These are phyloP conservation scores for Drosophila willistoni DNA, from an alignment of 1,140 invertebrate genomes.

Conservation along the genomic window DNA sequence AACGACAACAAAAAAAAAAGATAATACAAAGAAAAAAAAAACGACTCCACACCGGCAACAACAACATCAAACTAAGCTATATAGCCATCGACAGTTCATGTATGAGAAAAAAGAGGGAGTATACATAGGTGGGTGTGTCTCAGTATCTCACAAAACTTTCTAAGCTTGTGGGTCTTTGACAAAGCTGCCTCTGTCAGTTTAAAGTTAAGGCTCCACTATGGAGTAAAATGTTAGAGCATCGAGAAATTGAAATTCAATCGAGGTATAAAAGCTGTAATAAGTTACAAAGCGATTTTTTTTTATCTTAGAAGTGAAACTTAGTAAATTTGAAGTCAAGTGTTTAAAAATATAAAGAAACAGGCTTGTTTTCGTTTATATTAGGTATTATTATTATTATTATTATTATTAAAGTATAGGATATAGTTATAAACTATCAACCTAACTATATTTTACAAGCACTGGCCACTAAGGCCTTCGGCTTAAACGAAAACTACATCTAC, in stretches of 20 bases:
- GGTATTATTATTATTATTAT: too few species aligned
- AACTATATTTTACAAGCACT: too few species aligned
- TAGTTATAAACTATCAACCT: too few species aligned
- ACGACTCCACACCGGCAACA: neutral
- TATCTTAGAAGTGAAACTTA: too few species aligned
- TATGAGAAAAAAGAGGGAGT: conserved; percentile 35
- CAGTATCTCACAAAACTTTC: conserved; percentile 21
- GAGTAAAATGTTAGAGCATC: neutral
- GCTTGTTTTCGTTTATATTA: too few species aligned
- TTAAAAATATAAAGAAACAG: too few species aligned
- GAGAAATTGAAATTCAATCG: neutral
- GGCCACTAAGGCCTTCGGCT: too few species aligned
- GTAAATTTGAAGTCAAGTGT: too few species aligned
- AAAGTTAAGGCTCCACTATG: conserved; percentile 14
- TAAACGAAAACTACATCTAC: too few species aligned
- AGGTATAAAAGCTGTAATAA: too few species aligned
- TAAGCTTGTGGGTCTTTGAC: conserved; percentile 29
- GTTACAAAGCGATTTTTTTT: too few species aligned
- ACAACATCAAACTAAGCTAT: conserved; percentile 38
- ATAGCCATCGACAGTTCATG: conserved; percentile 71
- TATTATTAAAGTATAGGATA: too few species aligned
- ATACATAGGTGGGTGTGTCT: conserved; percentile 35
- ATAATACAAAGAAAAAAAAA: neutral
- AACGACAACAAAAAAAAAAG: conserved; percentile 31
- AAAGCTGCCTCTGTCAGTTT: conserved; percentile 40